These are phyloP conservation scores for Amphipyra tragopoginis DNA, from an alignment of 2,888 invertebrate genomes.

Conservation along the genomic window DNA sequence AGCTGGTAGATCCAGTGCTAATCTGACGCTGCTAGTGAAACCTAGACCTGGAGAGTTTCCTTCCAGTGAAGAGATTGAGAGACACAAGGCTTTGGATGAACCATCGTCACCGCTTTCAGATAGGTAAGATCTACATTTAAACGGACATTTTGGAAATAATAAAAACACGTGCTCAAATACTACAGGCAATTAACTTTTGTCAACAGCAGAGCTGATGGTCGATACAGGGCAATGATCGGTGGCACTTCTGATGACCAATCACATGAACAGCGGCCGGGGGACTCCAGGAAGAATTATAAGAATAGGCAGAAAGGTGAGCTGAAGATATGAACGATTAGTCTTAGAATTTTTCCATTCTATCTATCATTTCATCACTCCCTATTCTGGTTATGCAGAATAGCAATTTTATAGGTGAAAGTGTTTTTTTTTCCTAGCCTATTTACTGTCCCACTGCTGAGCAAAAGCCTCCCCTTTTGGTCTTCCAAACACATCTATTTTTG, in stretches of 20 bases:
- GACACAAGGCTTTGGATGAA: slow-evolving; percentile 85
- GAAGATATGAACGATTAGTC: not conserved
- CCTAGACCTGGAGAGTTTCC: slow-evolving; percentile 94
- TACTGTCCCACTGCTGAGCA: no score
- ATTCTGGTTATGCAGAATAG: no score
- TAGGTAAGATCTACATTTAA: slow-evolving; percentile 68
- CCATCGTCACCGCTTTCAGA: slow-evolving; percentile 85
- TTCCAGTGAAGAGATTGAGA: slow-evolving; percentile 94
- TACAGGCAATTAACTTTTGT: not conserved
- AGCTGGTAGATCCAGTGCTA: slow-evolving; percentile 95
- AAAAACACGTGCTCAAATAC: not conserved
- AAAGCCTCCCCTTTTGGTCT: no score
- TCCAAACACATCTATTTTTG: no score
- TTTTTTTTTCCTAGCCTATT: no score
- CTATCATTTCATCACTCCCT: no score
- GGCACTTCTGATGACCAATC: slow-evolving; percentile 91
- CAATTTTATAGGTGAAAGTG: no score
- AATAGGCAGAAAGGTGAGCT: slow-evolving; percentile 78
- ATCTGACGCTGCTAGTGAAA: slow-evolving; percentile 94
- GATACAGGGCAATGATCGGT: slow-evolving; percentile 86
- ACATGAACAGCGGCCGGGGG: slow-evolving; percentile 91
- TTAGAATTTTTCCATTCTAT: no score
- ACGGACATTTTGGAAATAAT: no score
- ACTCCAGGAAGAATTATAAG: slow-evolving; percentile 82
- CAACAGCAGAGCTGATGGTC: slow-evolving; percentile 82